Evolutionary conservation across 2,113 vertebrate species (phyloP).

Genomic region (Poeciliopsis prolifica): DNA sequence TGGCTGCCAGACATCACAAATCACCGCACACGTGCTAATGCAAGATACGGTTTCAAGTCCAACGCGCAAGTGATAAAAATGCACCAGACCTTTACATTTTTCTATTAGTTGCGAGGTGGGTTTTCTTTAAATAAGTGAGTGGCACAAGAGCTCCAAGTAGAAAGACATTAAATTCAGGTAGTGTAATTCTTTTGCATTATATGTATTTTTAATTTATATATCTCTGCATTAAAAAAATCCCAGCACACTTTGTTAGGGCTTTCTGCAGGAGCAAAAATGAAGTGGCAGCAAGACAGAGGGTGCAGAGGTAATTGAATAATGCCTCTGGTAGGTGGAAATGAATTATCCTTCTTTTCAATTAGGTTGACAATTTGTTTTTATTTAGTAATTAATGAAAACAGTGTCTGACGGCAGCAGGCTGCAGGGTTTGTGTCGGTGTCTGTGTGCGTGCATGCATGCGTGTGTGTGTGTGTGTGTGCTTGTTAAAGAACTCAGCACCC

Average conservation of each 20-base stretch:
- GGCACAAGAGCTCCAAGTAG: constrained; percentile 15
- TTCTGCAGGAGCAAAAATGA: constrained; percentile 57
- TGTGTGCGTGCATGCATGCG: background rate
- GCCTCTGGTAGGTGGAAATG: constrained; percentile 81
- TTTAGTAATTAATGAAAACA: constrained; percentile 85
- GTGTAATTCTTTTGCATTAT: constrained; percentile 22
- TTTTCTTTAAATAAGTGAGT: background rate
- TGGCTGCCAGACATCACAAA: constrained; percentile 42
- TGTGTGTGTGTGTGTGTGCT: constrained; percentile 19
- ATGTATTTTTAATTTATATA: constrained; percentile 33
- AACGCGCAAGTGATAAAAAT: constrained; percentile 8
- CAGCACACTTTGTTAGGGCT: constrained; percentile 43
- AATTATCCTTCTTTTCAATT: constrained; percentile 84
- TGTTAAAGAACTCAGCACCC: constrained; percentile 48
- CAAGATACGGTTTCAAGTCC: constrained; percentile 44
- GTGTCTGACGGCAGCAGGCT: constrained; percentile 73
- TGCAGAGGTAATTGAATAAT: constrained; percentile 79
- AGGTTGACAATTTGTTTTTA: constrained; percentile 86
- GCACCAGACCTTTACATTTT: background rate
- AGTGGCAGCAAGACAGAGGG: constrained; percentile 55
- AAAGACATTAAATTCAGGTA: background rate
- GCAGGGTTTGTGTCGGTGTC: constrained; percentile 61
- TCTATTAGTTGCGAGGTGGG: background rate
- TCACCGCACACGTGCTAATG: constrained; percentile 19
- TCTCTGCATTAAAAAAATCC: constrained; percentile 4